Conservation (phyloP, 1,140 invertebrate genomes). For the Melitaea cinxia region DNA sequence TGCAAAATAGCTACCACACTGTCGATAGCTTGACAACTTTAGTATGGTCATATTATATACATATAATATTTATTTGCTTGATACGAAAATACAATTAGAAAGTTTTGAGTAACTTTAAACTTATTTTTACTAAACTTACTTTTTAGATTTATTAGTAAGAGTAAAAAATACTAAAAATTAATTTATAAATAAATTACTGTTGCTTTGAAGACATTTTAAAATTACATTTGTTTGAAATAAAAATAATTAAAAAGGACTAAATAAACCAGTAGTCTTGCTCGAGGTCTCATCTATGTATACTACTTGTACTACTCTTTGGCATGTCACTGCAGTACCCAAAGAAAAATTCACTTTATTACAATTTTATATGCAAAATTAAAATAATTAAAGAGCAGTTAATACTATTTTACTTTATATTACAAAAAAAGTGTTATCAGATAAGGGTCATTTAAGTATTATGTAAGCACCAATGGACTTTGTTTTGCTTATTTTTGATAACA, state of each 20-base stretch:
- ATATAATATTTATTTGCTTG: neutral
- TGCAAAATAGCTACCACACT: no score
- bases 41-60: neutral
- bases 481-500: no score
- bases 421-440: neutral
- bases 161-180: neutral
- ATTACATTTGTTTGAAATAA: neutral
- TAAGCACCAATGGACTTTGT: no score
- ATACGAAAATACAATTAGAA: neutral
- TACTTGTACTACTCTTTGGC: constrained; percentile 34
- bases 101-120: neutral
- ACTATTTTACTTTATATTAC: no score
- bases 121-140: no score
- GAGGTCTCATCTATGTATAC: neutral
- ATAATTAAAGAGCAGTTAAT: no score
- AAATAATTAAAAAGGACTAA: neutral
- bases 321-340: constrained; percentile 29
- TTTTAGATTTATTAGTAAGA: neutral
- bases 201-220: neutral
- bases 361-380: neutral
- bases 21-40: no score
- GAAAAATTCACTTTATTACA: neutral
- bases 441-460: no score
- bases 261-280: neutral
- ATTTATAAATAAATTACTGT: constrained; percentile 21